Conservation (phyloP, 2,113 vertebrate genomes). For the Urocynchramus pylzowi region DNA sequence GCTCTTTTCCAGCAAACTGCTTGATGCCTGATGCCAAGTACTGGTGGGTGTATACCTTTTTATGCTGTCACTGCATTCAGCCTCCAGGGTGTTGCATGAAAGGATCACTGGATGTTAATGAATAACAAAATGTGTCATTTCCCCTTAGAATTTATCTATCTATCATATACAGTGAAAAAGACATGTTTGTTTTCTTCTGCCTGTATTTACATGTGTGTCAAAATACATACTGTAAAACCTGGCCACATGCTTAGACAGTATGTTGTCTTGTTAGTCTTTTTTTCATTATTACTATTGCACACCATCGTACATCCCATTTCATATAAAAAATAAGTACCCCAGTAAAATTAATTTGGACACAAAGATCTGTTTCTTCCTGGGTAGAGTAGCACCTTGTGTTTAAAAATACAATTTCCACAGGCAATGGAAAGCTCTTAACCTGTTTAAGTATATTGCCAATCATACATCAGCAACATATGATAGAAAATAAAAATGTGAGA, state of each 20-base stretch:
- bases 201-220: conserved; percentile 62
- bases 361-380: not conserved
- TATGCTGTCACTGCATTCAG: conserved; percentile 60
- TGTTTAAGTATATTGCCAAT: not conserved
- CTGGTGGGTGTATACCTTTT: conserved; percentile 64
- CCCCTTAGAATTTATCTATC: conserved; percentile 63
- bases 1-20: conserved; percentile 56
- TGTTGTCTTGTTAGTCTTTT: conserved; percentile 52
- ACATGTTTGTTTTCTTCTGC: conserved; percentile 57
- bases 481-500: not conserved
- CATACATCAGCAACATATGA: not conserved
- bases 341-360: not conserved
- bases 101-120: conserved; percentile 70
- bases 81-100: conserved; percentile 60
- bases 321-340: not conserved
- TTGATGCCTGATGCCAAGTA: conserved; percentile 59
- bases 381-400: not conserved
- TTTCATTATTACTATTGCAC: not conserved
- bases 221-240: conserved; percentile 51
- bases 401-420: not conserved
- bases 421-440: not conserved
- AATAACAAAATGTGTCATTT: conserved; percentile 68
- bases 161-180: conserved; percentile 56
- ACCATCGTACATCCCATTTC: not conserved
- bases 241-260: conserved; percentile 55